These are phyloP conservation scores for Alethe castanea DNA, from an alignment of 2,113 vertebrate genomes.

Conservation along the genomic window DNA sequence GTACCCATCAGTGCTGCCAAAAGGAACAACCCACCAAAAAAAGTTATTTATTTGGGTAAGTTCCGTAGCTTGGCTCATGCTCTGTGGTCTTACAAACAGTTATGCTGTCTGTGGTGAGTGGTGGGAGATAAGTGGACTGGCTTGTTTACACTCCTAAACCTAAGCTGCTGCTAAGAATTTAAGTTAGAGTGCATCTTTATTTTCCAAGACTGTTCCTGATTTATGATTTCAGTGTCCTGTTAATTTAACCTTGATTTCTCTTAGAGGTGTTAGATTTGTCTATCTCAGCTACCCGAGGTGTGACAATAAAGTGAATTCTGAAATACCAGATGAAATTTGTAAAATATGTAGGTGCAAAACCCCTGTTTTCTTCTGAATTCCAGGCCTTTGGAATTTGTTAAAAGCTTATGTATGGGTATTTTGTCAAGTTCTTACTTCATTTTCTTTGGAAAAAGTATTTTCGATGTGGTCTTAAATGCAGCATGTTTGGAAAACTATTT, in stretches of 20 bases:
- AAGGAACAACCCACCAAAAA: neutral
- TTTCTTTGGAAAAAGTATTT: neutral
- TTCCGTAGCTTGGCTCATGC: neutral
- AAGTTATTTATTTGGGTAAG: neutral
- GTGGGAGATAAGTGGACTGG: neutral
- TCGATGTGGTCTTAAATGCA: neutral
- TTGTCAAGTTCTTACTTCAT: neutral
- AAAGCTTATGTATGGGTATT: neutral
- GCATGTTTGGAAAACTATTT: neutral
- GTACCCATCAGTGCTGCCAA: neutral
- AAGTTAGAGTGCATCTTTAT: neutral
- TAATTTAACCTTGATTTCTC: neutral
- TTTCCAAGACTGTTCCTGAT: neutral
- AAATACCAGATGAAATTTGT: neutral
- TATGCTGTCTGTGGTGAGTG: neutral
- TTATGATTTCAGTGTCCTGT: neutral
- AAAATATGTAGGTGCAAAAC: neutral
- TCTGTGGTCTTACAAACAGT: neutral
- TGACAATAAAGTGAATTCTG: neutral
- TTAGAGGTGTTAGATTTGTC: neutral
- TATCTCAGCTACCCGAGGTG: fast-evolving
- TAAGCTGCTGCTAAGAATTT: neutral
- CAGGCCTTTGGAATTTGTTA: neutral
- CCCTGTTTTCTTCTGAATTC: neutral
- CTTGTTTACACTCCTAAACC: neutral